Base-by-base conservation (phyloP, 2,888 invertebrate genomes). In the Terebella lapidaria region DNA sequence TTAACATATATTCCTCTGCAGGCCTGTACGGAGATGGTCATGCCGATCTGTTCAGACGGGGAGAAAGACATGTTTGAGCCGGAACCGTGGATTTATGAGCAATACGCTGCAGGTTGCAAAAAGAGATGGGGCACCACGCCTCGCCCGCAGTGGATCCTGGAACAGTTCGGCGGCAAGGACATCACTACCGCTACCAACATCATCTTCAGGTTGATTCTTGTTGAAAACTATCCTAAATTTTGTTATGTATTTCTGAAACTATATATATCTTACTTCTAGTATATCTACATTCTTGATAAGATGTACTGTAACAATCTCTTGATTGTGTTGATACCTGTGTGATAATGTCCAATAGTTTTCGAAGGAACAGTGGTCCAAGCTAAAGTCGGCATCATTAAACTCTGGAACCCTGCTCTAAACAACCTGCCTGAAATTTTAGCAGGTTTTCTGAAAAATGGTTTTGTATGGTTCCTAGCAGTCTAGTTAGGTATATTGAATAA, bases 1-100 rank as follows among this genome's bases (percentile, higher is more conserved):
- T n/a, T n/a, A n/a, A n/a, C n/a, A n/a, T n/a, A n/a, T n/a, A n/a
- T n/a, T n/a, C n/a, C n/a, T 26, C 5, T 60, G 1, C 83, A 93
- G 89, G 85, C 89, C 0, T 97, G 97, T 76, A 93, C 94, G 26
- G 96, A 99, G 81, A 94, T 97, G 90, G 89, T 94, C 62, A 94
- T 95, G 92, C 96, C 96, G 0, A 87, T 90, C 84, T 96, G 96
- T 79, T 83, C 87, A 5, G 86, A 87, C 67, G 90, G 89, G 46
- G 80, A 83, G 1, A 83, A 85, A 10, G 92, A 92, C 73, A 93
- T 97, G 89, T 94, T 94, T 77, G 89, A 90, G 73, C 85, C 86
- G 1, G 65, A 73, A 0, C 74, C 84, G 0, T 96, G 94, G 94
- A 70, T 77, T 61, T 70, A 74, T 53, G 84, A 86, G 1, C 70